A percentile compares a stretch with the other conserved stretches of the same genome.
phyloP scores from a whole-genome alignment of 2,797 vertebrate genomes.

The Gila robusta region DNA sequence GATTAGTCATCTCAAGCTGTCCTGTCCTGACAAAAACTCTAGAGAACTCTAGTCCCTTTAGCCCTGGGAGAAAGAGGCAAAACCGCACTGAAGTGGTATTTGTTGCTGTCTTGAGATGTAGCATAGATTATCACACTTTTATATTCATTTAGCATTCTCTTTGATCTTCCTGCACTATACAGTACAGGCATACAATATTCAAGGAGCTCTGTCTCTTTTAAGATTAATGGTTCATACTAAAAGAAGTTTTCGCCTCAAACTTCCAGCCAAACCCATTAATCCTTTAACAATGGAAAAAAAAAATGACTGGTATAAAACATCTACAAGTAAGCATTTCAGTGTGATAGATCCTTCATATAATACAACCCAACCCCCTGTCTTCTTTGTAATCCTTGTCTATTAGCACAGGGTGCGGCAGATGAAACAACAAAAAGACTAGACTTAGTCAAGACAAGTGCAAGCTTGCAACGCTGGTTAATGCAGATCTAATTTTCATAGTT shows the following conservation, averaged over 20 bases:
- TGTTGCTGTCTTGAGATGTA: constrained; percentile 23
- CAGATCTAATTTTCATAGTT: constrained; percentile 59
- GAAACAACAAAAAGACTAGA: constrained; percentile 65
- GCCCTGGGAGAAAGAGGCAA: constrained; percentile 41
- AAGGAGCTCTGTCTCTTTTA: neutral
- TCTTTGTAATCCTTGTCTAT: constrained; percentile 54
- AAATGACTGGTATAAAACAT: neutral
- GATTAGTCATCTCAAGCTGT: constrained; percentile 69
- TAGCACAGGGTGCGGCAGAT: constrained; percentile 74
- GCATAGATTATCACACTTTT: constrained; percentile 23
- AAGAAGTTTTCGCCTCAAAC: constrained; percentile 8
- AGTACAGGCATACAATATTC: constrained; percentile 13
- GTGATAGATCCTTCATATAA: constrained; percentile 32
- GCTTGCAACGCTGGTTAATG: constrained; percentile 70
- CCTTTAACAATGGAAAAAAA: neutral
- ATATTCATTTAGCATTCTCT: constrained; percentile 27
- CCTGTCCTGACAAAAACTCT: constrained; percentile 64
- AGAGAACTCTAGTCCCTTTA: constrained; percentile 15
- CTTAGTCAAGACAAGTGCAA: constrained; percentile 69
- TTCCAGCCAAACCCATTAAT: neutral
- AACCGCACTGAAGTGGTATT: constrained; percentile 16
- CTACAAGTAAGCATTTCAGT: neutral
- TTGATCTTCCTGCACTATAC: constrained; percentile 28
- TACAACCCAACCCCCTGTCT: constrained; percentile 28
- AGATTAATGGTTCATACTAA: constrained; percentile 1